Percentiles rank a stretch among this genome's conserved stretches.
Conservation (phyloP, 2,888 invertebrate genomes). For the Volucella bombylans region DNA sequence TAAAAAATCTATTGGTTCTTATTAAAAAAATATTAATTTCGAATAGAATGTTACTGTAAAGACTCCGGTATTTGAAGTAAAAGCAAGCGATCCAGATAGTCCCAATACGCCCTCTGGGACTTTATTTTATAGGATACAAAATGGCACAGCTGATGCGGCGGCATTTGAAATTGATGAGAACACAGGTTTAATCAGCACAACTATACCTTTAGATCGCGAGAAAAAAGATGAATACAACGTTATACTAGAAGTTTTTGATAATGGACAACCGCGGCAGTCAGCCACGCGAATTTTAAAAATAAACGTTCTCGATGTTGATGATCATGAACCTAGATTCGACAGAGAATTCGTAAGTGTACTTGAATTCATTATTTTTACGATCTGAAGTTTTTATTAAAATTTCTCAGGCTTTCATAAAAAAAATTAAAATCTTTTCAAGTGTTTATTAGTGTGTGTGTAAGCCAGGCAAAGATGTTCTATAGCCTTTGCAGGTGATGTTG, state of each 20-base stretch:
- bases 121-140: constrained; percentile 88
- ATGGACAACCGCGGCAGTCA: constrained; percentile 90
- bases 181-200: constrained; percentile 89
- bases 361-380: not conserved
- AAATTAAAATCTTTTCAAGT: too few species aligned
- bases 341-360: constrained; percentile 85
- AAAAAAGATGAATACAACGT: constrained; percentile 88
- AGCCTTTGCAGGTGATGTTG: too few species aligned
- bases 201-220: constrained; percentile 88
- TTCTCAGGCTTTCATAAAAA: too few species aligned
- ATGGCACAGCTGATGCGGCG: constrained; percentile 86
- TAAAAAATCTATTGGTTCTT: too few species aligned
- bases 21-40: constrained; percentile 30
- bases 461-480: too few species aligned
- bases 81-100: constrained; percentile 90
- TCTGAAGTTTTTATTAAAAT: too few species aligned
- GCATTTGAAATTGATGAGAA: constrained; percentile 86
- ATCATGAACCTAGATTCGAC: constrained; percentile 89
- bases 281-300: constrained; percentile 88
- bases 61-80: constrained; percentile 89
- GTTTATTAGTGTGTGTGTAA: too few species aligned
- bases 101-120: constrained; percentile 89
- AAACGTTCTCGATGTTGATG: constrained; percentile 88
- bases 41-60: constrained; percentile 88
- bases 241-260: constrained; percentile 89